Evolutionary conservation across 2,113 vertebrate genomes (phyloP).

Genomic region (Cephalopholis sonnerati): DNA sequence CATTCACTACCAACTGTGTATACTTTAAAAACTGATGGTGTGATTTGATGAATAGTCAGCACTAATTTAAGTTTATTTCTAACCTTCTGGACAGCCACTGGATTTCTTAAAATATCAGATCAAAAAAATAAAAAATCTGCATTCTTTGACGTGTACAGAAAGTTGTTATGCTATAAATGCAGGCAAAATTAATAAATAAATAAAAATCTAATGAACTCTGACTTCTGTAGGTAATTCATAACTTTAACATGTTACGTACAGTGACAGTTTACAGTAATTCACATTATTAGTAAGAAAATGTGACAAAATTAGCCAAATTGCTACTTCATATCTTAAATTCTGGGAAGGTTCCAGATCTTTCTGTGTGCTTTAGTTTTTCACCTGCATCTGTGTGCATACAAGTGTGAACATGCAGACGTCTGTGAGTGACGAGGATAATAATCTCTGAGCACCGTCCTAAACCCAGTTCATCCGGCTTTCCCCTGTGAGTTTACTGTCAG

Average conservation of each 20-base stretch:
- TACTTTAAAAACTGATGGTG: not conserved
- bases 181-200: not conserved
- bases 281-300: not conserved
- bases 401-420: conserved; percentile 15
- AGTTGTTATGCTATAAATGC: not conserved
- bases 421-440: not conserved
- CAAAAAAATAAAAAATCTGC: not conserved
- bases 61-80: not conserved
- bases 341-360: not conserved
- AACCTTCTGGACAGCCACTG: not conserved
- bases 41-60: not conserved
- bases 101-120: not conserved
- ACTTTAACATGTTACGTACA: not conserved
- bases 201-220: not conserved
- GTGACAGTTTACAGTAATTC: not conserved
- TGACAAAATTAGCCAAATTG: no score
- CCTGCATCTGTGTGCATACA: not conserved
- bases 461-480: conserved; percentile 31
- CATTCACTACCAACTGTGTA: not conserved
- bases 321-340: not conserved
- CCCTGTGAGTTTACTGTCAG: not conserved
- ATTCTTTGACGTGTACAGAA: not conserved
- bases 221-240: not conserved
- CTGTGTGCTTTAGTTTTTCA: not conserved
- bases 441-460: not conserved